Conservation (phyloP, 2,113 vertebrate species). For the Nesogale talazaci region DNA sequence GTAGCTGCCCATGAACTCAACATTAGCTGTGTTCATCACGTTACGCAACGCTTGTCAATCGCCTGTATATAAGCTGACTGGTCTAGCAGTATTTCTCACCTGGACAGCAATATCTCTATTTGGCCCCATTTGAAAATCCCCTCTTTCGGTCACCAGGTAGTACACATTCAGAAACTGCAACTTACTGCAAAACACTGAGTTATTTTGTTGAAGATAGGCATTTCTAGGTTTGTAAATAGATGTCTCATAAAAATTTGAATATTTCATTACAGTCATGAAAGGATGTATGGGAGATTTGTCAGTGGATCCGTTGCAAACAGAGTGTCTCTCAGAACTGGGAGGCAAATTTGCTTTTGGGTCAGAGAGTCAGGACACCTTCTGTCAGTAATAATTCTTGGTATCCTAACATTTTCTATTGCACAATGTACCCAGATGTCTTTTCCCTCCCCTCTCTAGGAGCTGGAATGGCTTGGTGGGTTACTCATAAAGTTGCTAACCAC, state of each 20-base stretch:
- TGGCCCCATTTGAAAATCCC: not conserved
- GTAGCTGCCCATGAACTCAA: not conserved
- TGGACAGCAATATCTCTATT: not conserved
- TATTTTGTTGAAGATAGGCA: not conserved
- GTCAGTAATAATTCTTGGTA: conserved; percentile 18
- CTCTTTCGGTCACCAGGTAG: conserved; percentile 17
- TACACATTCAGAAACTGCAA: conserved; percentile 17
- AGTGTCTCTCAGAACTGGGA: not conserved
- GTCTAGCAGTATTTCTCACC: conserved; percentile 22
- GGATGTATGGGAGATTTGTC: not conserved
- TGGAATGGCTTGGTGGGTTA: too few species aligned
- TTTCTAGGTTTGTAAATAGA: not conserved
- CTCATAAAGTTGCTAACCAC: too few species aligned
- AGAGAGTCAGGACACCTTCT: not conserved
- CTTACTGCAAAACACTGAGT: conserved; percentile 22
- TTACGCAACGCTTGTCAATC: not conserved
- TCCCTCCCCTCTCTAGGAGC: not conserved
- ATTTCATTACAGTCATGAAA: conserved; percentile 27
- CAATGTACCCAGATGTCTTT: not conserved
- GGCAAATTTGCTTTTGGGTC: not conserved
- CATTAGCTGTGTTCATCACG: conserved; percentile 21
- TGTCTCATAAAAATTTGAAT: conserved; percentile 1
- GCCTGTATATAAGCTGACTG: not conserved
- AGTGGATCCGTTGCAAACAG: conserved; percentile 38
- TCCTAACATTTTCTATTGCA: conserved; percentile 22